Evolutionary conservation across 2,888 invertebrate genomes (phyloP), one percentile per base, ranked within the genome.

Genomic region (Philereme vetulata): DNA sequence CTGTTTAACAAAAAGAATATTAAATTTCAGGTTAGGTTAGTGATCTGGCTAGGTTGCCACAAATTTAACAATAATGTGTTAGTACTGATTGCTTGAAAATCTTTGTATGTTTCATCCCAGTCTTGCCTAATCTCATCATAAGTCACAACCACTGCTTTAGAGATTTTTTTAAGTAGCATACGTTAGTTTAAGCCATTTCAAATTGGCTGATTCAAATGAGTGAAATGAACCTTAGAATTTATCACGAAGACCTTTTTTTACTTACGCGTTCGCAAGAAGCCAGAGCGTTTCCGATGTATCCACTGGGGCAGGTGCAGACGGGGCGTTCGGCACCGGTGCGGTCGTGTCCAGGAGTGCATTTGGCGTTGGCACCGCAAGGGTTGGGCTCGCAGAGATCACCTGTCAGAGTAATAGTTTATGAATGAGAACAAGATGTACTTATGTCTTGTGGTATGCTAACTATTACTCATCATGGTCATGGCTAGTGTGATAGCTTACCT

Each of bases 381-480:
- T 97, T 97, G 0, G 97, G 97, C 68, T 94, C 94, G 80, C 97
- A 97, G 4, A 97, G 93, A 77, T 97, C 97, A 78, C 94, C 97
- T 96, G 63, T 5, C 3, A 47, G 9, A 51, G 10, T 34, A 43
- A 10, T 52, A 1, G 10, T 56, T 10, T 6, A 56, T 50, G 6
- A n/a, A 52, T 9, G 35, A 35, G 54, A n/a, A 43, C n/a, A 7
- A 51, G 46, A n/a, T n/a, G 10, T 48, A 4, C n/a, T n/a, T 21
- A 9, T 33, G 6, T 45, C 67, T 60, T 67, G 68, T 42, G 51
- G 10, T 0, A 68, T 44, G 35, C 53, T 42, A 54, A 4, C 35
- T n/a, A 40, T 33, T 11, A n/a, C 5, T 4, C 8, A 10, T 5
- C 10, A 10, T 10, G 21, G 21, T 1, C 21, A 21, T 21, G 21